Evolutionary conservation across 2,888 invertebrate genomes (phyloP).

Genomic region (Patella depressa): DNA sequence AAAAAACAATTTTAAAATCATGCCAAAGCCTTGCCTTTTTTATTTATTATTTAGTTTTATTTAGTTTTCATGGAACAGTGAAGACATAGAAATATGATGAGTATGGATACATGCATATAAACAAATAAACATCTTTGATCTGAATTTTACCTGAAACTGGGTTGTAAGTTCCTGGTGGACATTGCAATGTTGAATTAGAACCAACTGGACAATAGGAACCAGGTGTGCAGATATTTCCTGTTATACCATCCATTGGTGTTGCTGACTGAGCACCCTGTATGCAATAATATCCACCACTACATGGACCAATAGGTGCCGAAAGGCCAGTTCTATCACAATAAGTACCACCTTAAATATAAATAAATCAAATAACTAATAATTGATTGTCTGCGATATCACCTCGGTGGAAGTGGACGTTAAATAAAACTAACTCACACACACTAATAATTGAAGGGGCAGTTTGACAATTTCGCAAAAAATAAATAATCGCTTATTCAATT

Average conservation of each 20-base stretch:
- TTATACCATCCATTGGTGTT: slow-evolving; percentile 56
- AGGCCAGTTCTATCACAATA: slow-evolving; percentile 58
- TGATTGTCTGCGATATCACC: too few species aligned
- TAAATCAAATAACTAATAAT: too few species aligned
- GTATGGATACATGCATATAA: too few species aligned
- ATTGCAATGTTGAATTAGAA: slow-evolving; percentile 47
- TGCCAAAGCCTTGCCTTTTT: not conserved
- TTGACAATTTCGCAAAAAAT: too few species aligned
- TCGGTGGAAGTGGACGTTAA: too few species aligned
- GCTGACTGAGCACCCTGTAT: slow-evolving; percentile 45
- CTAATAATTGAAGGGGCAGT: too few species aligned
- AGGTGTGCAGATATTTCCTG: slow-evolving; percentile 56
- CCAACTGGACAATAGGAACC: slow-evolving; percentile 64
- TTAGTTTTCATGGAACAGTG: too few species aligned
- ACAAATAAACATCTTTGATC: too few species aligned
- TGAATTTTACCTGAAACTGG: slow-evolving; percentile 50
- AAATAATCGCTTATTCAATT: too few species aligned
- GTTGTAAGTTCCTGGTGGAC: slow-evolving; percentile 66
- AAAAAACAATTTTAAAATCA: not conserved
- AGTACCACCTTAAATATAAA: slow-evolving; percentile 38
- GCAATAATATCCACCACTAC: slow-evolving; percentile 59
- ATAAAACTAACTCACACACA: too few species aligned
- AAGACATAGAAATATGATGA: too few species aligned
- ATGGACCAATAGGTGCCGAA: slow-evolving; percentile 52
- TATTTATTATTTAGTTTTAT: too few species aligned